These are phyloP conservation scores for Tyria jacobaeae DNA, from an alignment of 2,888 invertebrate species.

Conservation along the genomic window DNA sequence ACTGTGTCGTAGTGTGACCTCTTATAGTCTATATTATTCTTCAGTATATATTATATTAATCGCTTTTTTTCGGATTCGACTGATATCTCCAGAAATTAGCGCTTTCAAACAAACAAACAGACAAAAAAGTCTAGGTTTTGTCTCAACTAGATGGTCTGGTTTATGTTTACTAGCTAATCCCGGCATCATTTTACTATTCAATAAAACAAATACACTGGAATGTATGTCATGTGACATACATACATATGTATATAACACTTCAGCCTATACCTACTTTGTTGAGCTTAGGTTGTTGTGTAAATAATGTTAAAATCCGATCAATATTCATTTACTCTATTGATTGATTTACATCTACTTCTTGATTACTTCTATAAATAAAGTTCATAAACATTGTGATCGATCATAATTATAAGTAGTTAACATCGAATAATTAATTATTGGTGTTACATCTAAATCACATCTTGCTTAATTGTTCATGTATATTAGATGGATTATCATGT, in stretches of 20 bases:
- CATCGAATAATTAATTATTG: neutral
- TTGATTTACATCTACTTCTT: slow-evolving; percentile 14
- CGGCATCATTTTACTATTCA: neutral
- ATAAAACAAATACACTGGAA: no score
- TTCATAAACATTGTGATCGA: slow-evolving; percentile 5
- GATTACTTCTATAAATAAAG: slow-evolving; percentile 19
- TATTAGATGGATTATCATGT: no score
- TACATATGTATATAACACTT: no score
- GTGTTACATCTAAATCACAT: neutral
- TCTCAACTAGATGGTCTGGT: neutral
- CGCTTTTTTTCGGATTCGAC: no score
- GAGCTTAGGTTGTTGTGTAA: slow-evolving; percentile 4
- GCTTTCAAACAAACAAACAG: no score
- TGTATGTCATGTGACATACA: no score
- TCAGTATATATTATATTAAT: no score
- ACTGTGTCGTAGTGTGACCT: no score
- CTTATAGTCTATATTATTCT: no score
- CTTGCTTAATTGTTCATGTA: neutral
- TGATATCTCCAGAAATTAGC: no score
- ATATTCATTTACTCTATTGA: slow-evolving; percentile 5
- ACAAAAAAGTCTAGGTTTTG: no score
- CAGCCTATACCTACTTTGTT: neutral
- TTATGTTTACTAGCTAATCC: neutral
- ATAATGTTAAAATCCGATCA: slow-evolving; percentile 11
- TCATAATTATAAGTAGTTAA: neutral